Conservation (phyloP, 2,888 invertebrate species). For the Cynaeus angustus region DNA sequence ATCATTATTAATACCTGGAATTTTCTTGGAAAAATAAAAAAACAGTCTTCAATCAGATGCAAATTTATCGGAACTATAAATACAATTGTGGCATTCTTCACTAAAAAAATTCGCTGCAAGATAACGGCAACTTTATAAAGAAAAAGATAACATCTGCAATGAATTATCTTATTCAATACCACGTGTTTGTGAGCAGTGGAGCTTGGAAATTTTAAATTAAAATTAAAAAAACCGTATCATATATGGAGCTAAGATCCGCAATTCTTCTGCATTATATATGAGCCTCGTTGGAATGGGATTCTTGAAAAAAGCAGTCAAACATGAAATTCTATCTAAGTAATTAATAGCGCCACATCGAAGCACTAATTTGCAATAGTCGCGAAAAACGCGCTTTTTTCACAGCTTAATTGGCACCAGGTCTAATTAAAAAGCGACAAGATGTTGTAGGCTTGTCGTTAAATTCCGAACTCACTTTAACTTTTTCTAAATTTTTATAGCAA, state of each 20-base stretch:
- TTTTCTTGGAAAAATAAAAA: too few relatives aligned
- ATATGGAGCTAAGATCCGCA: slow-evolving; percentile 32
- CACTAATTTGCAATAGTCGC: background rate
- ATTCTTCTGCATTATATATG: slow-evolving; percentile 37
- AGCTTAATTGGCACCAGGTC: background rate
- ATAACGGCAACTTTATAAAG: slow-evolving; percentile 24
- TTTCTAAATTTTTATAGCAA: slow-evolving; percentile 58
- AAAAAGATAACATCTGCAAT: slow-evolving; percentile 31
- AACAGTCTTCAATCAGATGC: too few relatives aligned
- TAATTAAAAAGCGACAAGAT: too few relatives aligned
- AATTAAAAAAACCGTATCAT: slow-evolving; percentile 37
- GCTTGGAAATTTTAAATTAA: slow-evolving; percentile 42
- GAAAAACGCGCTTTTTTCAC: too few relatives aligned
- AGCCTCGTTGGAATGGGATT: background rate
- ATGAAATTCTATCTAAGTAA: background rate
- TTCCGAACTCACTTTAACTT: slow-evolving; percentile 62
- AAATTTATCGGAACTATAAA: too few relatives aligned
- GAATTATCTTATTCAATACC: slow-evolving; percentile 32
- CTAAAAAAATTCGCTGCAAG: background rate
- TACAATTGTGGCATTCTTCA: too few relatives aligned
- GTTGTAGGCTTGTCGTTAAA: too few relatives aligned
- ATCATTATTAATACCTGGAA: too few relatives aligned
- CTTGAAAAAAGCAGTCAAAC: background rate
- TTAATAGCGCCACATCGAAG: background rate
- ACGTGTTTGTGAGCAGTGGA: slow-evolving; percentile 38